Percentiles rank a stretch among this genome's conserved stretches.
phyloP scores from a whole-genome alignment of 2,113 vertebrate genomes.

The Onychostoma macrolepis region DNA sequence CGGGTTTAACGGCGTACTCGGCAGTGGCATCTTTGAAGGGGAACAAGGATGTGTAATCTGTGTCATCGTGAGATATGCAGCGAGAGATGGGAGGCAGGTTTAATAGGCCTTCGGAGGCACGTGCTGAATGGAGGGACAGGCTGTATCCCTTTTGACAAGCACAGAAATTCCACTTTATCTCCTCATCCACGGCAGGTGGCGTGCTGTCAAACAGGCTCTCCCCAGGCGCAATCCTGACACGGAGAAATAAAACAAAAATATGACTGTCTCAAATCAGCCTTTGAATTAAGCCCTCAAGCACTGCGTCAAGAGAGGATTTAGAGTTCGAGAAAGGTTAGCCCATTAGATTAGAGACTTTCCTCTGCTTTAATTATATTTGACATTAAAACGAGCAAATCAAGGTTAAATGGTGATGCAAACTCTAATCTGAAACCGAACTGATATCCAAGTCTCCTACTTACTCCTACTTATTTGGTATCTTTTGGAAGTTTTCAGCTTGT shows the following conservation, averaged over 20 bases:
- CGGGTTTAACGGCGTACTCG: slow-evolving; percentile 69
- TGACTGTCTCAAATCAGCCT: slow-evolving; percentile 51
- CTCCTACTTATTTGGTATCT: background rate
- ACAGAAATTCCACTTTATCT: slow-evolving; percentile 71
- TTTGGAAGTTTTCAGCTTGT: background rate
- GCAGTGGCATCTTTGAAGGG: slow-evolving; percentile 77
- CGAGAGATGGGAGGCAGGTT: slow-evolving; percentile 55
- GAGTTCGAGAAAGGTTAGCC: slow-evolving; percentile 61
- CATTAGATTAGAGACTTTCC: slow-evolving; percentile 44
- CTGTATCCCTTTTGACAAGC: slow-evolving; percentile 66
- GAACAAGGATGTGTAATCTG: slow-evolving; percentile 78
- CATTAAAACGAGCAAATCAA: slow-evolving; percentile 44
- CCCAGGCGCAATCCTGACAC: slow-evolving; percentile 76
- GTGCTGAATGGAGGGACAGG: slow-evolving; percentile 42
- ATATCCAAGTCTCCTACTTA: background rate
- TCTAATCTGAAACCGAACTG: slow-evolving; percentile 44
- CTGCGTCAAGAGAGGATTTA: slow-evolving; percentile 51
- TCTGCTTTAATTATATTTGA: slow-evolving; percentile 42
- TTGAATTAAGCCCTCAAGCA: slow-evolving; percentile 55
- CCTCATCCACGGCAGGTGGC: slow-evolving; percentile 51
- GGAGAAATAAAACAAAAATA: slow-evolving; percentile 54
- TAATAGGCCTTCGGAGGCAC: slow-evolving; percentile 42
- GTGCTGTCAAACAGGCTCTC: slow-evolving; percentile 81
- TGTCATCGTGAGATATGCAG: slow-evolving; percentile 69
- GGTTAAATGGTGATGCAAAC: slow-evolving; percentile 46